These are phyloP conservation scores for Brenthis daphne DNA, from an alignment of 2,888 invertebrate genomes.

Conservation along the genomic window DNA sequence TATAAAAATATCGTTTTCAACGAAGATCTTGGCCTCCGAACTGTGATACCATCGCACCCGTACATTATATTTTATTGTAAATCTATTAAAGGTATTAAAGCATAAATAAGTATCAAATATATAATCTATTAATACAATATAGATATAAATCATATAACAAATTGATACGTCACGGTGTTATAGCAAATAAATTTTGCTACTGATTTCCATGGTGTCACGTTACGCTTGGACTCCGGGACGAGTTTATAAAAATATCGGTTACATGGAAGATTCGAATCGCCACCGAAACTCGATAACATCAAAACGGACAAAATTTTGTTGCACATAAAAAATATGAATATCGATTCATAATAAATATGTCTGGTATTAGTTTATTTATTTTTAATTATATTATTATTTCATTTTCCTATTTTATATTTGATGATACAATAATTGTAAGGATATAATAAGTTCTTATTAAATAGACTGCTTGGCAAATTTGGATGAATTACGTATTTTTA, in stretches of 20 bases:
- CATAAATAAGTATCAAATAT: neutral
- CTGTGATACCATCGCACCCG: neutral
- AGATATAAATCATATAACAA: constrained; percentile 40
- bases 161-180: constrained; percentile 46
- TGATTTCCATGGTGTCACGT: constrained; percentile 59
- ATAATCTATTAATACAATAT: constrained; percentile 3
- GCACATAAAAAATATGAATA: neutral
- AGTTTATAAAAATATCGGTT: constrained; percentile 67
- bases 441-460: too few relatives aligned
- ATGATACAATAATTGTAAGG: too few relatives aligned
- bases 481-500: too few relatives aligned
- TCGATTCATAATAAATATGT: neutral
- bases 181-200: constrained; percentile 57
- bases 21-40: constrained; percentile 14
- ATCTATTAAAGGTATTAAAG: neutral
- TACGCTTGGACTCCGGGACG: constrained; percentile 48
- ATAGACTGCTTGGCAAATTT: too few relatives aligned
- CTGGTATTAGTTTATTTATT: neutral
- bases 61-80: too few relatives aligned
- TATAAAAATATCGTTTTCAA: constrained; percentile 64
- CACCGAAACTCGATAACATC: constrained; percentile 37
- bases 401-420: too few relatives aligned
- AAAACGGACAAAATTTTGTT: constrained; percentile 16
- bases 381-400: neutral
- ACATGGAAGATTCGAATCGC: constrained; percentile 41